Evolutionary conservation across 2,797 vertebrate genomes (phyloP), one percentile per base, ranked within the genome.

Genomic region (Scomberomorus guttatus): DNA sequence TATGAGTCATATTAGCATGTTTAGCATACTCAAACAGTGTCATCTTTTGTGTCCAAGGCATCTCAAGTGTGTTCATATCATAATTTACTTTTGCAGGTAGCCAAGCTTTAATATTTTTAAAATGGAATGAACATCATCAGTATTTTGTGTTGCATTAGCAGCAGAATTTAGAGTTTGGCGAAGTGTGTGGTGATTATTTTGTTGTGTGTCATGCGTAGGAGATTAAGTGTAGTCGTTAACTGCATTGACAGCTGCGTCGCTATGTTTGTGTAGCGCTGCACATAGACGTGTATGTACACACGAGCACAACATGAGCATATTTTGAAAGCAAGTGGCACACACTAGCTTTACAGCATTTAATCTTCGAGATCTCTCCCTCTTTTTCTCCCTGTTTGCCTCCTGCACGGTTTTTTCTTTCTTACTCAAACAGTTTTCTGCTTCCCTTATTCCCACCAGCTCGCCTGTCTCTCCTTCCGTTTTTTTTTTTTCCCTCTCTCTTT

Each of bases 221-320:
- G 82, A 87, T 87, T 79, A 75, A 75, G 34, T 20, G 34, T 51
- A 62, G 54, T 72, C 29, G 63, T 72, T 81, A 78, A 58, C 67
- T 5, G 17, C 70, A 46, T 29, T 52, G 81, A 85, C 77, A 58
- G 72, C 82, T 65, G 52, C 85, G 75, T 75, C 56, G 5, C 57
- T 58, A 51, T 63, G 70, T 72, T 73, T 78, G 73, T 56, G 50
- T 56, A 54, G 24, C 48, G 71, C 81, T 27, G 15, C 42, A 54
- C 29, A 59, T 17, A 67, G 3, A 51, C 56, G 46, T 18, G 44
- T 48, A 48, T 9, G 44, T 6, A 58, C 20, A 20, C 58, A 50
- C n/a, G 27, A 24, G 55, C 46, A 46, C 24, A 18, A 55, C 70
- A 29, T 54, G 29, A 39, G 25, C 34, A 59, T 72, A 50, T 77